phyloP scores from a whole-genome alignment of 2,113 vertebrate genomes.

The Grantiella picta region DNA sequence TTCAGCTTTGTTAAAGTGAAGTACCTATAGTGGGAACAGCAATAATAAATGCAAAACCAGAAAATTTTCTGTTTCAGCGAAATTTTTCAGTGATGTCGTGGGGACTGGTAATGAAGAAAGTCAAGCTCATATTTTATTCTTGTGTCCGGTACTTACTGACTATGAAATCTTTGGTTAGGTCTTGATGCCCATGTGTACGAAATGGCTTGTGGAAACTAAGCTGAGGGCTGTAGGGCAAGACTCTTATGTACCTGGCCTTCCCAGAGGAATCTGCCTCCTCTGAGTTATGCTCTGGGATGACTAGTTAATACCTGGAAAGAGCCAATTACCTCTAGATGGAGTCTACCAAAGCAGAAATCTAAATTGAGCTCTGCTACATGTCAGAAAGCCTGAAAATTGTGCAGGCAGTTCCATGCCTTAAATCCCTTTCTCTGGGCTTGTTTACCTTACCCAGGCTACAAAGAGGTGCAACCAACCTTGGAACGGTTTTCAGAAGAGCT shows the following conservation, averaged over 20 bases:
- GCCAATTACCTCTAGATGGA: background rate
- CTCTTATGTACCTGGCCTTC: background rate
- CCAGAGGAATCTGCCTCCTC: background rate
- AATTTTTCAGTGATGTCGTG: background rate
- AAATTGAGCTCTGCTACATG: background rate
- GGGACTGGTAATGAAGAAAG: background rate
- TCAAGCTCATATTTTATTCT: background rate
- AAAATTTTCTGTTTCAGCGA: background rate
- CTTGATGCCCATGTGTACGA: background rate
- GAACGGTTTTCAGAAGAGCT: background rate
- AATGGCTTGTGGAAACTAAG: background rate
- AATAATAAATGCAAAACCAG: background rate
- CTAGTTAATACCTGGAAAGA: background rate
- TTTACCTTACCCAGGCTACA: background rate
- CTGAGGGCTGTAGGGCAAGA: background rate
- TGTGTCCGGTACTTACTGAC: background rate
- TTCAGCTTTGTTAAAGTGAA: conserved; percentile 44
- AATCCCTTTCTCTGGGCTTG: background rate
- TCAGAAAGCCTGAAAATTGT: background rate
- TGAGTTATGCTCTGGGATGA: background rate
- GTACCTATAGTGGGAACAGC: conserved; percentile 2
- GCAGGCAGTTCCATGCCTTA: background rate
- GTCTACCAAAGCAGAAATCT: background rate
- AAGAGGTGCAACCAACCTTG: background rate
- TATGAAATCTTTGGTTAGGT: background rate